Base-by-base conservation (phyloP, 2,113 vertebrate genomes). In the Castor canadensis region DNA sequence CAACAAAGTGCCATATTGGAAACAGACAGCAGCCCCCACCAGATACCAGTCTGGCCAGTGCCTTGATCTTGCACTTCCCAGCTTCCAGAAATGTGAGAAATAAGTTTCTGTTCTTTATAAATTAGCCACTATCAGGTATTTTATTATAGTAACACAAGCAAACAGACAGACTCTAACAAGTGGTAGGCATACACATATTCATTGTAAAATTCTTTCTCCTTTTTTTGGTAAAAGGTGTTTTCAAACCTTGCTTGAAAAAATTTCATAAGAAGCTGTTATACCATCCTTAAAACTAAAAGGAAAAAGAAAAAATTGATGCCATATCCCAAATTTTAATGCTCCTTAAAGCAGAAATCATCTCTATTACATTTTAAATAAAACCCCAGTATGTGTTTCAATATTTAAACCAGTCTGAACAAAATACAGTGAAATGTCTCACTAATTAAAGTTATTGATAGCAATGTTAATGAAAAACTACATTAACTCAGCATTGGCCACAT, bases 311-410 rank as follows among this genome's bases (percentile, higher is more conserved):
- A 66, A 16, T 67, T 52, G 35, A 38, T 12, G 15, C 22, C 60
- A 52, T 58, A 89, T 86, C 52, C 91, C 83, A 85, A 35, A 79
- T 89, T 30, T 89, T 87, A 94, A 79, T 83, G 13, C 47, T 90
- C 43, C 26, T 94, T 92, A 75, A 83, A 79, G 56, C 38, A 87
- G n/a, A 67, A 92, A 73, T 85, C 30, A 69, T 58, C 56, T 85
- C 35, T 69, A 38, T 76, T 71, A 38, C 30, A 95, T 89, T 85
- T 88, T 76, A 93, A 24, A 76, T 45, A 91, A 66, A 80, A 58
- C 22, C 17, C 10, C 17, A 85, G 43, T 79, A 91, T 72, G 49
- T 82, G 15, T 19, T 64, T 76, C 58, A 62, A 24, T 81, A 85
- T 71, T 71, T 71, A 93, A 93, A 58, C 17, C n/a, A 92, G 6